Evolutionary conservation across 2,797 vertebrate species (phyloP), one percentile per base, ranked within the genome.

Genomic region (Crenuchus spilurus): DNA sequence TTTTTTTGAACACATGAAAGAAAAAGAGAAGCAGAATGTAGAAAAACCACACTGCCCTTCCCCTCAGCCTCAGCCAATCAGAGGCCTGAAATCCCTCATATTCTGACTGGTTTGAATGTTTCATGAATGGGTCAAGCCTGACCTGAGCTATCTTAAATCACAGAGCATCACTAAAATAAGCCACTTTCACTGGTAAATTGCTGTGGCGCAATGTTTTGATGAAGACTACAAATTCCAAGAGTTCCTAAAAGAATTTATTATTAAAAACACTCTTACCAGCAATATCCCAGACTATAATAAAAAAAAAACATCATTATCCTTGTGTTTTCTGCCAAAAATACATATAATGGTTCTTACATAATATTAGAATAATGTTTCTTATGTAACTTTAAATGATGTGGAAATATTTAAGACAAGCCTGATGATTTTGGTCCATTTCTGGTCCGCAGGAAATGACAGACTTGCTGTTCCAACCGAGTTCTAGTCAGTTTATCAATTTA

Each of bases 1-100:
- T 26, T 81, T 87, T 85, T 87, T 78, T 80, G 66, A 87, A 87
- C 87, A 88, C 82, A 30, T 33, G 46, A 69, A 61, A 68, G 41
- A 37, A 48, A 26, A 52, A n/a, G 46, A 52, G 26, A 44, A 48
- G 18, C 20, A 54, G 44, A 67, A 79, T 55, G 81, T 80, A 87
- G 72, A 80, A 80, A 74, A 54, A 80, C 85, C 90, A 87, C 69
- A 83, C 55, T 62, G 42, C 39, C 63, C 79, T 76, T 79, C 83
- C 77, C 80, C 37, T 2, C 48, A 26, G 24, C 58, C 54, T 18
- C 76, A 77, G 78, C 84, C 80, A 88, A 85, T 83, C 39, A 76
- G 72, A 80, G 76, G 14, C 16, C 33, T 77, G 67, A 41, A 26
- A 72, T 67, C 54, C 20, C 48, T 46, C n/a, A 57, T 61, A 24